A percentile compares a stretch with the other conserved stretches of the same genome.
Conservation (phyloP, 2,113 vertebrate species). For the Dasyornis broadbenti region DNA sequence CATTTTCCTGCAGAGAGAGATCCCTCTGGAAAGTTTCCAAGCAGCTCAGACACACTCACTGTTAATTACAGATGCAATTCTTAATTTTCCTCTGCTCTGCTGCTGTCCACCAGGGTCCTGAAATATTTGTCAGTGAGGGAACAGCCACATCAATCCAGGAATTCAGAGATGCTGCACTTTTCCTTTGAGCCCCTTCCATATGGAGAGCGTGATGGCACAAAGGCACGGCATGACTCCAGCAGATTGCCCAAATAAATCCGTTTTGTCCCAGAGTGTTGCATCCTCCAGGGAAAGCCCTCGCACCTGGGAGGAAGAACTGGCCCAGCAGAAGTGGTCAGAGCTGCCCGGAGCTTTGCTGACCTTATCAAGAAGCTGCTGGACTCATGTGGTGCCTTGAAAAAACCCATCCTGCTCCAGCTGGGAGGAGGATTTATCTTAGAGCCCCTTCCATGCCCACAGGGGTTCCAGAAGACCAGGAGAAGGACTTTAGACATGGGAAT, state of each 20-base stretch:
- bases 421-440: not conserved
- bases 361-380: rapidly evolving
- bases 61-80: not conserved
- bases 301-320: not conserved
- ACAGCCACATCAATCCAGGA: rapidly evolving
- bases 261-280: rapidly evolving
- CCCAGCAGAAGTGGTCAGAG: not conserved
- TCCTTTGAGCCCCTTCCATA: not conserved
- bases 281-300: not conserved
- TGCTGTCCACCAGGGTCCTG: not conserved
- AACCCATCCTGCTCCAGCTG: rapidly evolving
- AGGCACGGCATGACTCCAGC: not conserved
- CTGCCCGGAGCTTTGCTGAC: not conserved
- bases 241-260: not conserved
- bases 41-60: not conserved
- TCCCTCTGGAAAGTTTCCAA: not conserved
- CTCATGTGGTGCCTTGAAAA: not conserved
- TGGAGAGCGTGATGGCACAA: rapidly evolving
- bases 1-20: not conserved
- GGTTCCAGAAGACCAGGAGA: not conserved
- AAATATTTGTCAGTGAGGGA: rapidly evolving
- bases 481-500: not conserved
- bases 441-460: not conserved
- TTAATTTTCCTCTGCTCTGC: not conserved
- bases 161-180: rapidly evolving